A percentile compares a stretch with the other conserved stretches of the same genome.
Conservation (phyloP, 2,888 invertebrate species). For the Calameuta pallipes region DNA sequence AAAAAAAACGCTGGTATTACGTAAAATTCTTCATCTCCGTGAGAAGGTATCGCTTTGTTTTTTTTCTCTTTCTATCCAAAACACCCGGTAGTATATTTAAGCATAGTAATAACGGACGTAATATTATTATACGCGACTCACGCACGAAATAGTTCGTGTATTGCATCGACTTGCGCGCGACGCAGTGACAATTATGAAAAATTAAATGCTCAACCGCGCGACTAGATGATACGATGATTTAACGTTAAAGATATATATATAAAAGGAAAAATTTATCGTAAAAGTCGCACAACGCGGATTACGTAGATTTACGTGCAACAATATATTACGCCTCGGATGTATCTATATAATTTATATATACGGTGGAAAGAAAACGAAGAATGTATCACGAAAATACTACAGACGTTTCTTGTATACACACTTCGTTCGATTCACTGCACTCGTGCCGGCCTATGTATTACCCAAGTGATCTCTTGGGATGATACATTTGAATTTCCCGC, state of each 20-base stretch:
- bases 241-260: background rate
- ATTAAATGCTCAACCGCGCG: background rate
- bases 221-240: slow-evolving; percentile 4
- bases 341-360: background rate
- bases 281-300: background rate
- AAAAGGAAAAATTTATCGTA: background rate
- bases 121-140: background rate
- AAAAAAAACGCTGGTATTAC: background rate
- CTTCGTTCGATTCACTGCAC: slow-evolving; percentile 7
- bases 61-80: background rate
- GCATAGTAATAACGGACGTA: background rate
- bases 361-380: background rate
- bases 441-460: background rate
- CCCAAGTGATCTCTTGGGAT: background rate
- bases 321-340: background rate
- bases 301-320: background rate
- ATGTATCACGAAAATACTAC: background rate
- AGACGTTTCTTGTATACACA: background rate
- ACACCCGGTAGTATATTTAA: background rate
- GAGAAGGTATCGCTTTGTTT: background rate
- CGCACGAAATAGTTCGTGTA: background rate
- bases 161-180: background rate
- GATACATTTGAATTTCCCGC: background rate
- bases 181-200: background rate
- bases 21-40: background rate